Percentiles rank a stretch among this genome's conserved stretches.
These are phyloP conservation scores for Phodopus roborovskii DNA, from an alignment of 2,113 vertebrate species.

Conservation along the genomic window DNA sequence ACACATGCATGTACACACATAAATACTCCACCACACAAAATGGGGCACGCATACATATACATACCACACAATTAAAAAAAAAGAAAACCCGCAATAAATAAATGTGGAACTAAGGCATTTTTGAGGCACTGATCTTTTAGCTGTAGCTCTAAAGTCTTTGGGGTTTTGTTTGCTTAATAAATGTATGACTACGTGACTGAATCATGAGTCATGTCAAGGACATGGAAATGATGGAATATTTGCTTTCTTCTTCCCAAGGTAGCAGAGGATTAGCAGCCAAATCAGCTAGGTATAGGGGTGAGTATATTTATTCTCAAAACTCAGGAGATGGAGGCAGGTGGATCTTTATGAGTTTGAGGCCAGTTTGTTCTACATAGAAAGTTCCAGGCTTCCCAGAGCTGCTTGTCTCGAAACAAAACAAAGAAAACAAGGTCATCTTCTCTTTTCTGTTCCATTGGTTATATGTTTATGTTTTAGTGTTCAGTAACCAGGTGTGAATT, in stretches of 20 bases:
- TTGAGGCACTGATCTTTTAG: not conserved
- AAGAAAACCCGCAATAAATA: slow-evolving; percentile 20
- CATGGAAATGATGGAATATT: not conserved
- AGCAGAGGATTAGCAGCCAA: not conserved
- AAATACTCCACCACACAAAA: no score
- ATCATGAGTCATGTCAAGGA: not conserved
- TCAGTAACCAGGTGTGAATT: not conserved
- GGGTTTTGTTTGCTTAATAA: not conserved
- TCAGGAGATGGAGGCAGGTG: not conserved
- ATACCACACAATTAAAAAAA: not conserved
- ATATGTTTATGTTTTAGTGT: not conserved
- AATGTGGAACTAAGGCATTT: not conserved
- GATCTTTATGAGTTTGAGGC: not conserved
- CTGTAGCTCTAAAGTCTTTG: not conserved
- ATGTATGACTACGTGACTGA: not conserved
- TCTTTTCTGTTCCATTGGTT: not conserved
- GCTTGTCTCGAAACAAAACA: not conserved
- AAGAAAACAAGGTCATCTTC: not conserved
- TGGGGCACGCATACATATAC: no score
- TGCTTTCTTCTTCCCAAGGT: not conserved
- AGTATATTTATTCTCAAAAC: not conserved
- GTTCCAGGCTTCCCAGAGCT: not conserved
- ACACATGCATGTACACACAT: not conserved
- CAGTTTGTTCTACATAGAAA: not conserved
- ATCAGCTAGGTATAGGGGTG: not conserved